Evolutionary conservation across 2,113 vertebrate species (phyloP).

Genomic region (Myotis brandtii): DNA sequence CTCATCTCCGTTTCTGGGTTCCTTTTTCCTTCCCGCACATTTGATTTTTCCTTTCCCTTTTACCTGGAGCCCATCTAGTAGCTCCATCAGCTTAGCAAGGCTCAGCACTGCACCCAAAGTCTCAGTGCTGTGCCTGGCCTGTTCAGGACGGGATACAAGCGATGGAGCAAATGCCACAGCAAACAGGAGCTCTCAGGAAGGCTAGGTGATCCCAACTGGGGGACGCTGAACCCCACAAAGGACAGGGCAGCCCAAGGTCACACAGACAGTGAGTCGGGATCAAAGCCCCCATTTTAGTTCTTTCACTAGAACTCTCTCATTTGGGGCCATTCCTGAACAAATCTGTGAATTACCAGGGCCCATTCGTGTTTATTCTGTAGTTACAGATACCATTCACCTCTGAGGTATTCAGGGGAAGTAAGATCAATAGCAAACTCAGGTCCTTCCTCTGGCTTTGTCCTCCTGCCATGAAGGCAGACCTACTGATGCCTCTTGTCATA

Average conservation of each 20-base stretch:
- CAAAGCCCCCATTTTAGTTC: neutral
- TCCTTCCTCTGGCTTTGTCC: neutral
- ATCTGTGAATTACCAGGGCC: neutral
- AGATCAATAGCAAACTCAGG: neutral
- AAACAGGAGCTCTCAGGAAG: neutral
- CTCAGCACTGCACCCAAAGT: neutral
- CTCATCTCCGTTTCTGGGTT: neutral
- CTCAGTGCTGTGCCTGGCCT: neutral
- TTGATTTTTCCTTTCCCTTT: neutral
- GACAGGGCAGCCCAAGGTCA: neutral
- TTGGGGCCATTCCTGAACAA: neutral
- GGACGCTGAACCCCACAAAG: neutral
- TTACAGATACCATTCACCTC: neutral
- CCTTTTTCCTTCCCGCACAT: neutral
- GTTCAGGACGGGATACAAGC: fast-evolving
- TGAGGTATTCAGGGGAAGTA: neutral
- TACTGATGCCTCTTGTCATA: too few relatives aligned
- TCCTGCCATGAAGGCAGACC: neutral
- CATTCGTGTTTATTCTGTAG: neutral
- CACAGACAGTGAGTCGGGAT: neutral
- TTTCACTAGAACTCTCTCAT: neutral
- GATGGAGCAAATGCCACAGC: neutral
- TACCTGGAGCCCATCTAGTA: neutral
- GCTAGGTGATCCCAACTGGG: neutral
- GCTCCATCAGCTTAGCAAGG: neutral